Conservation (phyloP, 2,888 invertebrate species). For the Drosophila siamana region DNA sequence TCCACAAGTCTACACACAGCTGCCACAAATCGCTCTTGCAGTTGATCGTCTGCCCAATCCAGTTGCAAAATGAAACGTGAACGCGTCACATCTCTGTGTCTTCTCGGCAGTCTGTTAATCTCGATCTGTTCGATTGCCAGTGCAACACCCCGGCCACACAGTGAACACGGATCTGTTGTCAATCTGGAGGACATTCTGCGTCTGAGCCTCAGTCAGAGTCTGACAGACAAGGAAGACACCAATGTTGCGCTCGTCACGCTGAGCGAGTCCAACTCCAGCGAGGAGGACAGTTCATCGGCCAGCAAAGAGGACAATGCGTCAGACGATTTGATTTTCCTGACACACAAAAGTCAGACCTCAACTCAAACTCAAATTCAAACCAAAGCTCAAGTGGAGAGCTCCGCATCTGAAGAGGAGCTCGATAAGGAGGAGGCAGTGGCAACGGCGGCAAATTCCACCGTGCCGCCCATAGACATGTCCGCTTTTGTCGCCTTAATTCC, state of each 20-base stretch:
- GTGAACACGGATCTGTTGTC: too few species aligned
- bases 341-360: constrained; percentile 42
- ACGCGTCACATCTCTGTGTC: constrained; percentile 31
- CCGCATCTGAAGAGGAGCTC: constrained; percentile 21
- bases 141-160: constrained; percentile 21
- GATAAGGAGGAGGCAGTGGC: constrained; percentile 5
- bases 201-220: constrained; percentile 50
- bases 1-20: constrained; percentile 3
- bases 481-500: constrained; percentile 83
- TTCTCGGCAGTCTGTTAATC: constrained; percentile 20
- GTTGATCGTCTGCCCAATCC: constrained; percentile 1
- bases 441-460: constrained; percentile 4
- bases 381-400: constrained; percentile 12
- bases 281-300: constrained; percentile 20
- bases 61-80: constrained; percentile 48
- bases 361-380: neutral
- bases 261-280: constrained; percentile 37
- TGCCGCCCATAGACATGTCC: constrained; percentile 80
- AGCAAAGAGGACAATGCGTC: constrained; percentile 45
- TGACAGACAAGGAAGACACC: constrained; percentile 2
- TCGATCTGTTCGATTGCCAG: constrained; percentile 12
- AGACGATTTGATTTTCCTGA: constrained; percentile 83
- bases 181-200: constrained; percentile 37
- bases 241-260: constrained; percentile 54
- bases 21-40: neutral